phyloP scores from a whole-genome alignment of 1,140 invertebrate species.

The Saccostrea glomerata region DNA sequence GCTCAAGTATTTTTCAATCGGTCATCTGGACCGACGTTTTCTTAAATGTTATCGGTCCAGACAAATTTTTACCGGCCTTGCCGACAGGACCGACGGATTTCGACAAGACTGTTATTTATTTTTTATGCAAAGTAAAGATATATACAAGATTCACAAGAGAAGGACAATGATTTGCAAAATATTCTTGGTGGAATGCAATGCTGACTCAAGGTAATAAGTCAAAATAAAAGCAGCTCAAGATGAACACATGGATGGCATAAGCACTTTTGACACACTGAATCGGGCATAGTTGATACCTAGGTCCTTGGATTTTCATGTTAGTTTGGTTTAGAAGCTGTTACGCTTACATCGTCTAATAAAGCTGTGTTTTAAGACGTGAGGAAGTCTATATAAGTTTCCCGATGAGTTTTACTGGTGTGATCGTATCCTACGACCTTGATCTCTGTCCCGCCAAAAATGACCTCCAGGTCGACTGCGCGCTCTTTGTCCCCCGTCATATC shows the following conservation, averaged over 20 bases:
- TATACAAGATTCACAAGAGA: neutral
- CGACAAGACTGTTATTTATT: too few relatives aligned
- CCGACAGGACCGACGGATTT: too few relatives aligned
- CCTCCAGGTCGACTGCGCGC: slow-evolving; percentile 81
- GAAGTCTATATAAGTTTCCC: slow-evolving; percentile 82
- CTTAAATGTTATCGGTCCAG: too few relatives aligned
- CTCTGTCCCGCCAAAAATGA: slow-evolving; percentile 84
- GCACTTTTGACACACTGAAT: too few relatives aligned
- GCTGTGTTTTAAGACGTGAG: slow-evolving; percentile 65
- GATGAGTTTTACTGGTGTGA: slow-evolving; percentile 80
- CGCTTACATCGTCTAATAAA: neutral
- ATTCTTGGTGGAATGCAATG: neutral
- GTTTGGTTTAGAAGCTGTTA: too few relatives aligned
- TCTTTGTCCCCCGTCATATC: slow-evolving; percentile 71
- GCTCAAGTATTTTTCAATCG: too few relatives aligned
- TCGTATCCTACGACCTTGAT: slow-evolving; percentile 83
- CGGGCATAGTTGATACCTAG: too few relatives aligned
- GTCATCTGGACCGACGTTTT: too few relatives aligned
- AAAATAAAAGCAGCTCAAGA: neutral
- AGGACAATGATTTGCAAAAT: neutral
- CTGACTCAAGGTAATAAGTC: neutral
- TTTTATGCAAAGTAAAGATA: neutral
- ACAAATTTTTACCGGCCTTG: too few relatives aligned
- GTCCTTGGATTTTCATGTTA: too few relatives aligned
- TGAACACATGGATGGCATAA: slow-evolving; percentile 10